These are phyloP conservation scores for Anniella stebbinsi DNA, from an alignment of 2,797 vertebrate genomes.

Conservation along the genomic window DNA sequence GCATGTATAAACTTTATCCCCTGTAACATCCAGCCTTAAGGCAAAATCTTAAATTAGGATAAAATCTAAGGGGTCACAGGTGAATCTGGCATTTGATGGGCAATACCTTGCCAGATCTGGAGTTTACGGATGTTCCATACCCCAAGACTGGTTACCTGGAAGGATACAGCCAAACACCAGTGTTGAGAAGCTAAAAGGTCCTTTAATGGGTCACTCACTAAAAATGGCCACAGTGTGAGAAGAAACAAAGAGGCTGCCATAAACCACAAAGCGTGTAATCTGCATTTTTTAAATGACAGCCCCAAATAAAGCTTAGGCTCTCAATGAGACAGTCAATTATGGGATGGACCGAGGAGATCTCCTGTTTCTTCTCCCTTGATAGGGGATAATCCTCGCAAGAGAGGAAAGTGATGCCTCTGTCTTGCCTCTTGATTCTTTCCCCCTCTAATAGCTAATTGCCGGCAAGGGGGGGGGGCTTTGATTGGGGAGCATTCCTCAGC, in stretches of 20 bases:
- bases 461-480: background rate
- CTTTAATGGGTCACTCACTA: background rate
- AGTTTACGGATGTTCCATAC: background rate
- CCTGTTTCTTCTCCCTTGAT: constrained; percentile 24
- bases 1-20: background rate
- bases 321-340: constrained; percentile 9
- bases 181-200: background rate
- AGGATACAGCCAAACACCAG: no score
- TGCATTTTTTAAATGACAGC: background rate
- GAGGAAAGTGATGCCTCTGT: constrained; percentile 14
- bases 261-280: background rate
- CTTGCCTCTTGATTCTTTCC: constrained; percentile 14
- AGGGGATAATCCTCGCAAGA: constrained; percentile 20
- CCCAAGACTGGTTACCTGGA: background rate
- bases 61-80: background rate
- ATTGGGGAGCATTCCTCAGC: constrained; percentile 7
- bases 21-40: background rate
- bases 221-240: background rate
- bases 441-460: constrained; percentile 27
- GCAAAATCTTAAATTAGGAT: background rate
- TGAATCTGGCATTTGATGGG: background rate
- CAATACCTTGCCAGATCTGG: background rate
- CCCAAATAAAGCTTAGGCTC: background rate
- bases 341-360: background rate
- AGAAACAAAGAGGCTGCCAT: background rate